Evolutionary conservation across 2,888 invertebrate genomes (phyloP).

Genomic region (Abscondita cerata): DNA sequence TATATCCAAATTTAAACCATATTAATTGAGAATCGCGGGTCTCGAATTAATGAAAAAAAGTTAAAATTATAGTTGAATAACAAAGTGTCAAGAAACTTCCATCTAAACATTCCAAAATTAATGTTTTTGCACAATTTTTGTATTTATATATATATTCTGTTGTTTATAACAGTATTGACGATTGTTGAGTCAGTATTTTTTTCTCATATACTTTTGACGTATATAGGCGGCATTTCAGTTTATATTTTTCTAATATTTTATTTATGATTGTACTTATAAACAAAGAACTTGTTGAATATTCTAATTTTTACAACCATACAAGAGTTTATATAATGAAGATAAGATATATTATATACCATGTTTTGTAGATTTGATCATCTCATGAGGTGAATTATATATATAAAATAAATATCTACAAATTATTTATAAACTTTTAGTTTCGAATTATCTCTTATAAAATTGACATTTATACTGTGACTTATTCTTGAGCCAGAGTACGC

Average conservation of each 20-base stretch:
- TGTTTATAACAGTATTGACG: slow-evolving; percentile 27
- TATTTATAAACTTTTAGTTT: too few species aligned
- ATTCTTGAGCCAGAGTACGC: too few species aligned
- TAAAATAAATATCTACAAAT: slow-evolving; percentile 34
- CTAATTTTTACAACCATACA: slow-evolving; percentile 56
- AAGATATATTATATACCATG: slow-evolving; percentile 54
- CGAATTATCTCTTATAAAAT: too few species aligned
- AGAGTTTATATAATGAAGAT: slow-evolving; percentile 56
- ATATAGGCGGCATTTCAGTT: slow-evolving; percentile 23
- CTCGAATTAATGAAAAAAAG: slow-evolving; percentile 30
- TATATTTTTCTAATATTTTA: slow-evolving; percentile 33
- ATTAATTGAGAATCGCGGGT: slow-evolving; percentile 25
- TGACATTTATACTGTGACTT: too few species aligned
- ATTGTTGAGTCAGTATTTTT: slow-evolving; percentile 28
- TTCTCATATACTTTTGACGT: slow-evolving; percentile 12
- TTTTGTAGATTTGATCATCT: slow-evolving; percentile 56
- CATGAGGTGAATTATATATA: slow-evolving; percentile 46
- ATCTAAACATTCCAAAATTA: slow-evolving; percentile 32
- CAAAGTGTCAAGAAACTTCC: slow-evolving; percentile 25
- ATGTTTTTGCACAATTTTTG: slow-evolving; percentile 17
- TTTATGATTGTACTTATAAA: slow-evolving; percentile 54
- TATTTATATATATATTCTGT: slow-evolving; percentile 12
- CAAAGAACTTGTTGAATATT: slow-evolving; percentile 55
- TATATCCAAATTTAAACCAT: slow-evolving; percentile 18
- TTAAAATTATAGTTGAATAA: slow-evolving; percentile 29